Evolutionary conservation across 2,888 invertebrate species (phyloP).

Genomic region (Caenorhabditis angaria): DNA sequence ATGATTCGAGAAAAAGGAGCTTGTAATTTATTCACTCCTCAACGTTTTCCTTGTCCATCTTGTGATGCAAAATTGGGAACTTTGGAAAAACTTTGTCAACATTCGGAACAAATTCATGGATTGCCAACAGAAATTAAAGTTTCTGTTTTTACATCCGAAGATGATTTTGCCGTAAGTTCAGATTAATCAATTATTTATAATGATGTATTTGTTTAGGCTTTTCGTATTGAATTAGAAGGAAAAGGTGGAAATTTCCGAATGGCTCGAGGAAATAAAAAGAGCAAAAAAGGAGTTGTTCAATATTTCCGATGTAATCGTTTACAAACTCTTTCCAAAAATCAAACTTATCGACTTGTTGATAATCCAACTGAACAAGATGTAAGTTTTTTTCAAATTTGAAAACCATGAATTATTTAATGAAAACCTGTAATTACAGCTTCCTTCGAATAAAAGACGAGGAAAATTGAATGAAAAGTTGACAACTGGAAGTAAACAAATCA

Average conservation of each 20-base stretch:
- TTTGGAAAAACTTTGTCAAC: slow-evolving; percentile 56
- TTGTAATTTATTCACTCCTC: slow-evolving; percentile 56
- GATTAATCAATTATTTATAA: neutral
- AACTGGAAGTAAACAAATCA: slow-evolving; percentile 31
- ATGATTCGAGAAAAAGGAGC: slow-evolving; percentile 56
- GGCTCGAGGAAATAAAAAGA: slow-evolving; percentile 60
- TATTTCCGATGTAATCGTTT: slow-evolving; percentile 55
- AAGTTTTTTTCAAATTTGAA: slow-evolving; percentile 8
- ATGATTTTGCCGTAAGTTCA: slow-evolving; percentile 41
- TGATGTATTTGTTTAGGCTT: slow-evolving; percentile 10
- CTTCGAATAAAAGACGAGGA: slow-evolving; percentile 27
- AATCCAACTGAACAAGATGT: slow-evolving; percentile 28
- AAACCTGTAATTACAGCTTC: slow-evolving; percentile 11
- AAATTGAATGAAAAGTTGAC: slow-evolving; percentile 17
- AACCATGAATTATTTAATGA: slow-evolving; percentile 1
- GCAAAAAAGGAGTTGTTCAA: slow-evolving; percentile 50
- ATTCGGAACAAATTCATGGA: slow-evolving; percentile 53
- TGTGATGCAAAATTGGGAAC: slow-evolving; percentile 54
- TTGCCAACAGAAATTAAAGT: slow-evolving; percentile 54
- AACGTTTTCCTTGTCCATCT: slow-evolving; percentile 52
- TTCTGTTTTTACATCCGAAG: slow-evolving; percentile 42
- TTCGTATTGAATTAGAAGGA: slow-evolving; percentile 55
- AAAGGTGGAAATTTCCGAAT: slow-evolving; percentile 62
- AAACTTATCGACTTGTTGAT: slow-evolving; percentile 35
- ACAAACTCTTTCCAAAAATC: slow-evolving; percentile 32